Evolutionary conservation across 2,888 invertebrate species (phyloP), one percentile per base, ranked within the genome.

Genomic region (Plagiodera versicolora): DNA sequence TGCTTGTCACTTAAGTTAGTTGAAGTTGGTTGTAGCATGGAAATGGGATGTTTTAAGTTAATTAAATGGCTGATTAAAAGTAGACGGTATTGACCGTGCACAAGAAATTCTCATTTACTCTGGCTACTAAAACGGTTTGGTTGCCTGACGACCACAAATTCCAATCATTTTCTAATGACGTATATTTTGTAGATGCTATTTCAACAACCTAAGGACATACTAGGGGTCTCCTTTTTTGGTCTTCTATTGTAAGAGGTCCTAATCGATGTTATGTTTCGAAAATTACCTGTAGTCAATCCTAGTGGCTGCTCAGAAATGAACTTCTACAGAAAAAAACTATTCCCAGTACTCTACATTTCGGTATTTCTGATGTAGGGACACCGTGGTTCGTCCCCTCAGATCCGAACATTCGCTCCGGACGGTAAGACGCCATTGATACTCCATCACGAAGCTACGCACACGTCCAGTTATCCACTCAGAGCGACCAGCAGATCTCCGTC

Each of bases 371-470:
- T 11, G 14, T n/a, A 88, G 86, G 87, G 87, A 68, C 91, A 91
- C 74, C 89, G 92, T 44, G 91, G 91, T 6, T 91, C 91, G 0
- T 92, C 92, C 0, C 92, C 92, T 0, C 92, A 92, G 68, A 92
- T 92, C 68, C 86, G 92, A 66, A 90, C 92, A 0, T 92, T 90
- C 72, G 91, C 90, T 17, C 92, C 92, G 0, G 92, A 92, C 74
- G 92, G 92, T 0, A 86, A 90, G 50, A 82, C 82, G 16, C 86
- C 88, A 14, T 65, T 73, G 18, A 70, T 73, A 24, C 73, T 73
- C 55, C 75, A 77, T 52, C 75, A 75, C 56, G 78, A 78, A 68
- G 78, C 79, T 17, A 71, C 73, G 0, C 79, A 79, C 64, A 76
- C 78, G 1, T 73, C 75, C 50, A 79, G 78, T 64, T 79, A 76